Conservation (phyloP, 2,797 vertebrate species). For the Hylomyscus alleni region DNA sequence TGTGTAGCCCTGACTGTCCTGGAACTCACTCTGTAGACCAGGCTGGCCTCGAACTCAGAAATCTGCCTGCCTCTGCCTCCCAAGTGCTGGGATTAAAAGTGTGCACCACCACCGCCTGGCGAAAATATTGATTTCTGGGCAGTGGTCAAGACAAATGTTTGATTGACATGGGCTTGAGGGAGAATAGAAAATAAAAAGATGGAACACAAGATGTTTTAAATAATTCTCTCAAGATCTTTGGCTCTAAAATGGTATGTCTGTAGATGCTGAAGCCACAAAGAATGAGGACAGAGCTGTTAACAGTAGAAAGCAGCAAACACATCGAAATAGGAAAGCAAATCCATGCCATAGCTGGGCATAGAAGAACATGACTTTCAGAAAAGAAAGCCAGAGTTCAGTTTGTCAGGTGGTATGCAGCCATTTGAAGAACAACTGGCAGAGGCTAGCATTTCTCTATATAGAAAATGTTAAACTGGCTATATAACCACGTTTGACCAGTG, state of each 20-base stretch:
- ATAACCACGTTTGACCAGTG: neutral
- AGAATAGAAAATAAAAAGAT: neutral
- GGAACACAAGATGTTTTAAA: neutral
- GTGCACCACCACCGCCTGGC: too few species aligned
- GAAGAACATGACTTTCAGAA: neutral
- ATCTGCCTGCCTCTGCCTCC: too few species aligned
- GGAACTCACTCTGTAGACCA: too few species aligned
- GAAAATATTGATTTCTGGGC: neutral
- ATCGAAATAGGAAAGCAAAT: neutral
- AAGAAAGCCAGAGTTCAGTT: neutral
- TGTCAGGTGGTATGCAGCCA: neutral
- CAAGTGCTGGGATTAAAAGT: too few species aligned
- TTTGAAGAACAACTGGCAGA: neutral
- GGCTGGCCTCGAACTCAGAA: too few species aligned
- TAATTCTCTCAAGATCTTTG: neutral
- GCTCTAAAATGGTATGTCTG: neutral
- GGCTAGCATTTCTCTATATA: neutral
- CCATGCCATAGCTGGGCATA: neutral
- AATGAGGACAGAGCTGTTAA: neutral
- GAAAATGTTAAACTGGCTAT: conserved; percentile 13
- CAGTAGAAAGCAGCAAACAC: conserved; percentile 5
- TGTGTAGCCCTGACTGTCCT: too few species aligned
- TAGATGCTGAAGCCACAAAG: neutral
- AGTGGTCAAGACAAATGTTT: neutral
- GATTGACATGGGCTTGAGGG: neutral